Conservation (phyloP, 2,113 vertebrate species). For the Piaya cayana region DNA sequence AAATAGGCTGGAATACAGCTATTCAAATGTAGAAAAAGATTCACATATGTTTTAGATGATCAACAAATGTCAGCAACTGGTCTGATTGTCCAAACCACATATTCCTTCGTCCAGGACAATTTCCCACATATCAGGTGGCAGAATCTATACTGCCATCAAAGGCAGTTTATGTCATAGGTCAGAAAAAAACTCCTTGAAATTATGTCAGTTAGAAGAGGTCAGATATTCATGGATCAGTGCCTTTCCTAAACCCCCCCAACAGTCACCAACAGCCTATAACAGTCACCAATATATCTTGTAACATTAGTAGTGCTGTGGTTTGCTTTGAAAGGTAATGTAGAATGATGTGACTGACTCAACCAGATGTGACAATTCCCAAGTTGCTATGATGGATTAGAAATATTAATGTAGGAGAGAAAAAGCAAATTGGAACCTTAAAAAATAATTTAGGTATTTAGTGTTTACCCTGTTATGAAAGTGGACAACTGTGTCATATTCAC, state of each 20-base stretch:
- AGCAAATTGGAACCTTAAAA: neutral
- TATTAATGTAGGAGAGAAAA: neutral
- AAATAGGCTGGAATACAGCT: neutral
- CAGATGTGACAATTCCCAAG: neutral
- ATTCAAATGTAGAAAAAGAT: neutral
- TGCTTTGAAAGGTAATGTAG: neutral
- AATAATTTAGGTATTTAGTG: neutral
- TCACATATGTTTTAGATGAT: neutral
- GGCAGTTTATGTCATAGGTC: neutral
- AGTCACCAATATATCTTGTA: neutral
- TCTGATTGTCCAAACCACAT: neutral
- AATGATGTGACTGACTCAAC: neutral
- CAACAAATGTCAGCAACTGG: neutral
- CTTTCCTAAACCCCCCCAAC: neutral
- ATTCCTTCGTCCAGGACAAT: neutral
- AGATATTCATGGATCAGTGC: neutral
- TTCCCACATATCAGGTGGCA: neutral
- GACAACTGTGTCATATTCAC: neutral
- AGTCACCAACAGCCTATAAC: neutral
- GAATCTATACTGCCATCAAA: neutral
- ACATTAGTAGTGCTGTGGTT: neutral
- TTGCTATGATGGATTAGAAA: neutral
- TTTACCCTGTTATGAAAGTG: neutral
- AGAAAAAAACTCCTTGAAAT: neutral
- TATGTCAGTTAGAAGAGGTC: neutral